Evolutionary conservation across 2,113 vertebrate genomes (phyloP).

Genomic region (Proteles cristata): DNA sequence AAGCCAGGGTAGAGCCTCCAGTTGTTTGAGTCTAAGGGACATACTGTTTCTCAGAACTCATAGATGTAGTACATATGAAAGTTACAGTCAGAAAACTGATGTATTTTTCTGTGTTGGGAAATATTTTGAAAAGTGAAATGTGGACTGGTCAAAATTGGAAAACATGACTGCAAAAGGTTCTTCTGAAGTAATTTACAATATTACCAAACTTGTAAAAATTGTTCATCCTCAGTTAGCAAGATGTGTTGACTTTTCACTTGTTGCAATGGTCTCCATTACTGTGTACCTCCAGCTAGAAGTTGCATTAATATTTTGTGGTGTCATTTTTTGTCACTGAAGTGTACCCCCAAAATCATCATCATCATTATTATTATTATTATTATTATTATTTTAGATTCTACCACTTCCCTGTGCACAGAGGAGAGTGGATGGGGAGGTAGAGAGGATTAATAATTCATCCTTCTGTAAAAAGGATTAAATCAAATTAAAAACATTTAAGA

Average conservation of each 20-base stretch:
- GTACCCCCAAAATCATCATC: neutral
- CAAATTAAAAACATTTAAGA: neutral
- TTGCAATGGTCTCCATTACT: neutral
- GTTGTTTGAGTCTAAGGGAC: neutral
- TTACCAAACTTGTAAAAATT: neutral
- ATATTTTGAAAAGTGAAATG: neutral
- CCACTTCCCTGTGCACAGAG: neutral
- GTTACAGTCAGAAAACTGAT: neutral
- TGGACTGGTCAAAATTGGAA: neutral
- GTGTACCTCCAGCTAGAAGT: neutral
- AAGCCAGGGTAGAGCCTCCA: neutral
- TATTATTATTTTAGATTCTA: neutral
- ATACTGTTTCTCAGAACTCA: neutral
- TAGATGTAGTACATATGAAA: neutral
- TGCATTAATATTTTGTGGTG: neutral
- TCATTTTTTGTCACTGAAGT: neutral
- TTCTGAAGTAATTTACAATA: neutral
- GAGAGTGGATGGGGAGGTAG: neutral
- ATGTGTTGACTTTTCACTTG: neutral
- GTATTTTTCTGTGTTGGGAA: neutral
- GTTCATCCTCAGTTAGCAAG: neutral
- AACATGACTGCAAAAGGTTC: neutral
- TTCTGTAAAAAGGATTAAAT: neutral
- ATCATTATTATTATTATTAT: too few species aligned
- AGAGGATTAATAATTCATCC: neutral